Conservation (phyloP, 1,140 invertebrate genomes). For the Neomicropteryx cornuta region DNA sequence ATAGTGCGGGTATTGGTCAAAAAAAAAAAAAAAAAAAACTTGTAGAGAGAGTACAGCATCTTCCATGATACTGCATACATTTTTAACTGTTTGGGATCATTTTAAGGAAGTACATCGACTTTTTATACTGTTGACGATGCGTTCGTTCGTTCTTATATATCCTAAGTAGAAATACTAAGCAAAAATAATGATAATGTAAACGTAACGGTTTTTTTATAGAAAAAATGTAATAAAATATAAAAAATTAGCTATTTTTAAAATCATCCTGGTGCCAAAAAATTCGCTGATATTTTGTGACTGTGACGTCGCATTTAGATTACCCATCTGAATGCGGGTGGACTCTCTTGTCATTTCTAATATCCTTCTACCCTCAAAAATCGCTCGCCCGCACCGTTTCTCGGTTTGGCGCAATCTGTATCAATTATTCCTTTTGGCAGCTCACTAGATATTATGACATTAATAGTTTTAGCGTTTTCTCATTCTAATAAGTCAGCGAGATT, state of each 20-base stretch:
- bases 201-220: no score
- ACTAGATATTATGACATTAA: no score
- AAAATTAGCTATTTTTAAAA: background rate
- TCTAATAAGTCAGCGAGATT: constrained; percentile 40
- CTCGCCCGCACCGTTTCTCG: constrained; percentile 29
- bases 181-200: background rate
- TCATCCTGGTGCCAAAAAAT: background rate
- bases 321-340: constrained; percentile 8
- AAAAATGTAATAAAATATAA: no score
- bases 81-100: constrained; percentile 18
- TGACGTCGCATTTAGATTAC: background rate
- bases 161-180: background rate
- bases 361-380: constrained; percentile 35
- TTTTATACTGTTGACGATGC: constrained; percentile 10
- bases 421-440: no score
- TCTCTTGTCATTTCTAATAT: constrained; percentile 19
- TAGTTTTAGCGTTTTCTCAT: constrained; percentile 36
- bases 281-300: background rate
- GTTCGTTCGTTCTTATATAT: constrained; percentile 5
- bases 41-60: no score
- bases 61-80: no score
- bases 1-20: constrained; percentile 5
- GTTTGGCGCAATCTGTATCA: no score
- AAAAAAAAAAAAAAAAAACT: no score
- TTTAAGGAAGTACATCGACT: constrained; percentile 18